These are phyloP conservation scores for Eurosta solidaginis DNA, from an alignment of 1,140 invertebrate genomes.

Conservation along the genomic window DNA sequence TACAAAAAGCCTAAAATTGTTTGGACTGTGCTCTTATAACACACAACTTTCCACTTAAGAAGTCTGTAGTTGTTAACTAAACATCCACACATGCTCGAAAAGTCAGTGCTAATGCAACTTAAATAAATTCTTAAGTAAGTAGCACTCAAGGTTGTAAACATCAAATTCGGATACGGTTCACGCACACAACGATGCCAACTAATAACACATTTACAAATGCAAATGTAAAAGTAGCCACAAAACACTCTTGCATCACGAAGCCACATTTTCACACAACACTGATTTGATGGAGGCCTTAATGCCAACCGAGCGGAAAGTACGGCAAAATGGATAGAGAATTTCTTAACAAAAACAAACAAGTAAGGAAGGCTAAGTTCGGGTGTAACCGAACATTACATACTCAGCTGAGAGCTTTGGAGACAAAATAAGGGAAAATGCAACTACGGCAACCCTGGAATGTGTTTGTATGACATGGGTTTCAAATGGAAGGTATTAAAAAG, in stretches of 20 bases:
- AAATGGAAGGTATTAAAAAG: too few species aligned
- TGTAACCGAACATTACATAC: too few species aligned
- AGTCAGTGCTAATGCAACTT: not conserved
- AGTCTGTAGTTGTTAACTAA: too few species aligned
- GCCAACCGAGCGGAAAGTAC: not conserved
- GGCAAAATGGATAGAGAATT: not conserved
- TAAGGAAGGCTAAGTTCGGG: too few species aligned
- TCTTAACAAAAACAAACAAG: not conserved
- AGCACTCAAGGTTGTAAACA: not conserved
- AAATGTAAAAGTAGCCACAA: not conserved
- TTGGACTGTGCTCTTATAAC: too few species aligned
- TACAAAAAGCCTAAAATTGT: too few species aligned
- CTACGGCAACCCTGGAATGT: too few species aligned
- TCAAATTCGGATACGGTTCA: not conserved
- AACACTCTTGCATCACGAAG: not conserved
- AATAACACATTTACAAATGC: not conserved
- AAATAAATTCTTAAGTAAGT: constrained; percentile 1
- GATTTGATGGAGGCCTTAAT: not conserved
- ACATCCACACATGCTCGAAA: not conserved
- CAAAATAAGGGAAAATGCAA: too few species aligned
- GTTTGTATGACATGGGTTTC: too few species aligned
- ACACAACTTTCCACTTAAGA: too few species aligned
- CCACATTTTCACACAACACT: not conserved
- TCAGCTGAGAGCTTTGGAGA: too few species aligned
- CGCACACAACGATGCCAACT: too few species aligned